Conservation (phyloP, 2,888 invertebrate species). For the Melinopterus prodromus region DNA sequence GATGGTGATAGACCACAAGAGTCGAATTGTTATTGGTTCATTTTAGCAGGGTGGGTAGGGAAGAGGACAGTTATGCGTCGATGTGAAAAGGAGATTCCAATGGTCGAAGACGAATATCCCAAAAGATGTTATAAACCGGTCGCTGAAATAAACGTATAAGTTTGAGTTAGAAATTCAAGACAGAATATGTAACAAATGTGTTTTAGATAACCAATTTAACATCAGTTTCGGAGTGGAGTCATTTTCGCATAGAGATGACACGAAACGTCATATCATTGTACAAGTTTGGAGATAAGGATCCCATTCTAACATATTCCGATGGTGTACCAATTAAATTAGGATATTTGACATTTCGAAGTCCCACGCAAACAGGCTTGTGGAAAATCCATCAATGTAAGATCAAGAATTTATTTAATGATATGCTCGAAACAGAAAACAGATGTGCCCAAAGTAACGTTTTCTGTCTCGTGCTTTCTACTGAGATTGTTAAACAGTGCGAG, state of each 20-base stretch:
- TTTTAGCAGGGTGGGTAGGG: not conserved
- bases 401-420: too few species aligned
- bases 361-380: not conserved
- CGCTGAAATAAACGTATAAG: not conserved
- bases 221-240: constrained; percentile 11
- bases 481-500: too few species aligned
- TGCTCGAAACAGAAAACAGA: too few species aligned
- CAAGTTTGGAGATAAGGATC: not conserved
- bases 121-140: not conserved
- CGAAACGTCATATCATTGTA: not conserved
- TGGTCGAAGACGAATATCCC: not conserved
- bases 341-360: constrained; percentile 5
- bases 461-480: too few species aligned
- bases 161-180: not conserved
- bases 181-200: not conserved
- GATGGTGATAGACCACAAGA: not conserved
- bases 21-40: too few species aligned
- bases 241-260: not conserved
- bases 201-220: not conserved
- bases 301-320: constrained; percentile 9
- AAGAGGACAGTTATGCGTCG: not conserved
- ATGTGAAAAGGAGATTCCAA: not conserved
- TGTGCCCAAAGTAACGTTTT: too few species aligned
- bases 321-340: not conserved
- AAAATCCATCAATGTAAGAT: constrained; percentile 14